Conservation (phyloP, 2,797 vertebrate species). For the Sebastes goodei region DNA sequence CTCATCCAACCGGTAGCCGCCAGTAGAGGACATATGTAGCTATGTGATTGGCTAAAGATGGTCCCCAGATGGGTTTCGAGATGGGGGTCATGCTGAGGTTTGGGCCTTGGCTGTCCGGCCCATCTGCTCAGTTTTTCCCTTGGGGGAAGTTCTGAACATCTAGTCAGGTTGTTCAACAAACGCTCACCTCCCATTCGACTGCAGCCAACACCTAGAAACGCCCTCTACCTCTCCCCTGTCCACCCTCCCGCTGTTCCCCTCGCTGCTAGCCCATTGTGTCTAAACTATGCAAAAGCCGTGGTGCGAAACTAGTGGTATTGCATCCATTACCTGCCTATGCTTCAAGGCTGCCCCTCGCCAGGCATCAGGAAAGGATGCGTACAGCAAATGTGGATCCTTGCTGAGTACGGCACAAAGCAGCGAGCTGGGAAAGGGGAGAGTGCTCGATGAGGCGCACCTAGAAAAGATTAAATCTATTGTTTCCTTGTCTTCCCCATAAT, state of each 20-base stretch:
- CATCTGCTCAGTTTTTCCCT: slow-evolving; percentile 64
- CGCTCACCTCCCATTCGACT: slow-evolving; percentile 57
- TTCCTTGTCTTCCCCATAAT: slow-evolving; percentile 77
- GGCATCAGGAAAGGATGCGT: slow-evolving; percentile 65
- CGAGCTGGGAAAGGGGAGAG: slow-evolving; percentile 61
- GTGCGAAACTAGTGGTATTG: slow-evolving; percentile 75
- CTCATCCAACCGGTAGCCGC: not conserved
- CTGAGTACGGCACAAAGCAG: slow-evolving; percentile 77
- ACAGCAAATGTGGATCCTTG: slow-evolving; percentile 78
- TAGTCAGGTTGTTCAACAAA: slow-evolving; percentile 58
- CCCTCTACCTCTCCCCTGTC: slow-evolving; percentile 42
- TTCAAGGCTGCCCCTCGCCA: slow-evolving; percentile 72
- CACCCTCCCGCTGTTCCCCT: slow-evolving; percentile 35
- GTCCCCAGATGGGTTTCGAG: slow-evolving; percentile 61
- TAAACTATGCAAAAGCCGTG: slow-evolving; percentile 64
- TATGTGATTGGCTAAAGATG: slow-evolving; percentile 44
- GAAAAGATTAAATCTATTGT: slow-evolving; percentile 82
- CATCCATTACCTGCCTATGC: slow-evolving; percentile 76
- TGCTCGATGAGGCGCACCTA: slow-evolving; percentile 76
- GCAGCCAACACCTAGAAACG: slow-evolving; percentile 42
- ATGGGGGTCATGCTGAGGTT: slow-evolving; percentile 61
- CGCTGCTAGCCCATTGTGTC: slow-evolving; percentile 52
- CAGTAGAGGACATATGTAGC: slow-evolving; percentile 43
- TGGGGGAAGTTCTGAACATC: slow-evolving; percentile 53
- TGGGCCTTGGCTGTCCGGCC: slow-evolving; percentile 49